These are phyloP conservation scores for Ptilorrhoa leucosticta DNA, from an alignment of 2,113 vertebrate genomes.

Conservation along the genomic window DNA sequence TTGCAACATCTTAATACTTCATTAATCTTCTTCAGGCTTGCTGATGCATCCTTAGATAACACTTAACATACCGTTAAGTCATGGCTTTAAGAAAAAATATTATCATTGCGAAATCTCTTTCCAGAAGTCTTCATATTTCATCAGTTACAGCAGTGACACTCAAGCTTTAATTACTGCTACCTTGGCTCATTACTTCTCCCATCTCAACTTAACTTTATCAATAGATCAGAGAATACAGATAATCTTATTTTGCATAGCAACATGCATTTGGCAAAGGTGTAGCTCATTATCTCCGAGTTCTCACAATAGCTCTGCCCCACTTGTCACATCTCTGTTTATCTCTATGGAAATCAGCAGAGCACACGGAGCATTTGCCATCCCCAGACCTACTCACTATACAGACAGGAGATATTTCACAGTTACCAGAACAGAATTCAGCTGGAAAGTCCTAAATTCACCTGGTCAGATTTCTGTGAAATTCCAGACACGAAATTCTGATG, in stretches of 20 bases:
- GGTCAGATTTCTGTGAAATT: neutral
- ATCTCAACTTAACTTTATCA: neutral
- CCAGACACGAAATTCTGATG: neutral
- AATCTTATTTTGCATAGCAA: neutral
- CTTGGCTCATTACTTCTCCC: neutral
- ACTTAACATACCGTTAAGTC: neutral
- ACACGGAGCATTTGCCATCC: neutral
- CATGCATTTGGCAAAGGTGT: neutral
- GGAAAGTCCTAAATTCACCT: neutral
- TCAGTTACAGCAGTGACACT: neutral
- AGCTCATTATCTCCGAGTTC: neutral
- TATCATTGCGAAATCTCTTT: conserved; percentile 4
- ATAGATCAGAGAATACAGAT: neutral
- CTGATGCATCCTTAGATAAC: neutral
- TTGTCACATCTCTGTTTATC: neutral
- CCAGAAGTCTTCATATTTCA: conserved; percentile 15
- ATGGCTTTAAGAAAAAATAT: neutral
- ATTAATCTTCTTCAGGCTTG: neutral
- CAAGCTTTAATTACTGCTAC: neutral
- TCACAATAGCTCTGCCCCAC: neutral
- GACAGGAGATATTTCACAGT: neutral
- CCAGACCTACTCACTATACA: neutral
- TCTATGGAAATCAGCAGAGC: neutral
- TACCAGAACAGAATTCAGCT: neutral
- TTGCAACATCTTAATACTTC: neutral